Base-by-base conservation (phyloP, 2,888 invertebrate species). In the Coleophora flavipennella region DNA sequence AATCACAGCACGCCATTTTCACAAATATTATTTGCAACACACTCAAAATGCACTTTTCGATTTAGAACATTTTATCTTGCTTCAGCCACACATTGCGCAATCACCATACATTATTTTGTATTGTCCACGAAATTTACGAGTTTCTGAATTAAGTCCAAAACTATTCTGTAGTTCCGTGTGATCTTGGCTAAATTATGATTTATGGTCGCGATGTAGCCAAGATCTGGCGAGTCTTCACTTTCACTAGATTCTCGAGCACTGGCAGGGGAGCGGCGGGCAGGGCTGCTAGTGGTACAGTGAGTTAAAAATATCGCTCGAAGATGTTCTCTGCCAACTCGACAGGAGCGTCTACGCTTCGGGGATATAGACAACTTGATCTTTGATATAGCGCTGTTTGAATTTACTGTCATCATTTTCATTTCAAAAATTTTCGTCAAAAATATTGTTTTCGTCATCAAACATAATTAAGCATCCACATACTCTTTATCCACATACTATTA, bases 1-100 rank as follows among this genome's bases (percentile, higher is more conserved):
- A 90, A 51, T 77, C 73, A 72, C 90, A 90, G 70, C 89, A 89
- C 57, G 88, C 80, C 89, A 89, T 89, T 54, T 45, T 69, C 44
- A 56, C 50, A 50, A 55, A 2, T 29, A 4, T 52, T 51, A 51
- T 45, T 57, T 50, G 62, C 39, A 60, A 52, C 55, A 58, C 63
- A 69, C 70, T 64, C 61, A 60, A 61, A 71, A 68, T 62, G 47
- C 72, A 74, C 70, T 45, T 48, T 59, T 63, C 55, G 47, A 50
- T 56, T 60, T 34, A 53, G 57, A 60, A 44, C 42, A 49, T 48
- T 51, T 58, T 53, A 63, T 59, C 6, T 20, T 20, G 49, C 50
- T 46, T 39, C 55, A 52, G 51, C 50, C 26, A 60, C 51, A 45
- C 59, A 72, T 77, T 79, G 79, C 78, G 71, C 72, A 76, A 77